A percentile compares a stretch with the other conserved stretches of the same genome.
Conservation (phyloP, 2,797 vertebrate species). For the Balearica regulorum region DNA sequence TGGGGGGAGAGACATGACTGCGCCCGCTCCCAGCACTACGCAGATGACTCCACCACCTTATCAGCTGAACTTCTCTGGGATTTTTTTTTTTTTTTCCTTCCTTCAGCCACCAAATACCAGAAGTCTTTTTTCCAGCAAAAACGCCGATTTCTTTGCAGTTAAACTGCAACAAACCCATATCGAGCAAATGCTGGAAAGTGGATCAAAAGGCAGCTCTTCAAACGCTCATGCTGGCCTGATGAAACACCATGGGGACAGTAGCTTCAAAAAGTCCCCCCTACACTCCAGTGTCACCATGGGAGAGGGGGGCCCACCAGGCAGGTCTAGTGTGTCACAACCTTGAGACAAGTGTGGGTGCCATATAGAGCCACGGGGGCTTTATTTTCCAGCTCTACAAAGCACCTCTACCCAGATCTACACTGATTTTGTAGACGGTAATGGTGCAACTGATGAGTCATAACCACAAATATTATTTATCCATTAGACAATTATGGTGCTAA, state of each 20-base stretch:
- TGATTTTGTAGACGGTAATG: not conserved
- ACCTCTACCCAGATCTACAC: not conserved
- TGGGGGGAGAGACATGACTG: constrained; percentile 6
- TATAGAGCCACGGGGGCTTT: not conserved
- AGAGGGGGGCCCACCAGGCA: not conserved
- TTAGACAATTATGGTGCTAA: not conserved
- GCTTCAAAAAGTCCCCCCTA: not conserved
- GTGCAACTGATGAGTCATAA: not conserved
- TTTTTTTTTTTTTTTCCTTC: not conserved
- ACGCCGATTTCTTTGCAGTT: not conserved
- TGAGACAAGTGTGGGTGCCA: not conserved
- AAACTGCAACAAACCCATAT: not conserved
- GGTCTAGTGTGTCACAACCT: not conserved
- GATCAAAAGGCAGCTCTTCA: not conserved
- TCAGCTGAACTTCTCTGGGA: not conserved
- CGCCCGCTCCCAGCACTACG: not conserved
- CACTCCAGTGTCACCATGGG: fast-evolving
- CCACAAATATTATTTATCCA: not conserved
- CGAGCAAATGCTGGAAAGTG: not conserved
- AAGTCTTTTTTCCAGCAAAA: not conserved
- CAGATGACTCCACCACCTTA: not conserved
- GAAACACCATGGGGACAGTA: not conserved
- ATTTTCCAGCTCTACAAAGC: not conserved
- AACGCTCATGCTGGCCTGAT: not conserved
- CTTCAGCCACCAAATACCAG: not conserved